phyloP scores from a whole-genome alignment of 2,888 invertebrate genomes.

The Timema podura region DNA sequence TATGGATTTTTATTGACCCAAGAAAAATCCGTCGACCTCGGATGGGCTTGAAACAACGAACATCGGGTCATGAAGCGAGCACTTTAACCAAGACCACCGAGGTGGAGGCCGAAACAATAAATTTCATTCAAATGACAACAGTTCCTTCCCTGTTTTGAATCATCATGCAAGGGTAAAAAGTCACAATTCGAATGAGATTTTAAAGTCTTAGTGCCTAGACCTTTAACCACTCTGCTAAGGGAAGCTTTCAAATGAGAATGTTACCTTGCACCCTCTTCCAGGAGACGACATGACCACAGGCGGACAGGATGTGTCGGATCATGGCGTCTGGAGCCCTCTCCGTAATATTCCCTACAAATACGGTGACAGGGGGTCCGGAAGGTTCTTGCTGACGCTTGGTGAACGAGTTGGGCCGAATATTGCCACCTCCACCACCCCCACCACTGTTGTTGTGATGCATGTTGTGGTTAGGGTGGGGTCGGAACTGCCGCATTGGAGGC shows the following conservation, averaged over 20 bases:
- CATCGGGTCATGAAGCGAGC: too few relatives aligned
- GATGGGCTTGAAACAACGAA: too few relatives aligned
- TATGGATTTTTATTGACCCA: too few relatives aligned
- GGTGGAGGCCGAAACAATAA: too few relatives aligned
- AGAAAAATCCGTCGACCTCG: too few relatives aligned
- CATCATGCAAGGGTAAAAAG: background rate
- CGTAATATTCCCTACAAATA: conserved; percentile 96
- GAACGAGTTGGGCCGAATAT: conserved; percentile 42
- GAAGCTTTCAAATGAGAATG: background rate
- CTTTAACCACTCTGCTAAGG: too few relatives aligned
- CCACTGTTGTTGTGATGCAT: conserved; percentile 18
- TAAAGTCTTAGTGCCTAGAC: too few relatives aligned
- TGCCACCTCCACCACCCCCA: conserved; percentile 23
- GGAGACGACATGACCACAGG: conserved; percentile 90
- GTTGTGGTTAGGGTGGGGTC: conserved; percentile 30
- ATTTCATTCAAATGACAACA: too few relatives aligned
- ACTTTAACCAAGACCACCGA: too few relatives aligned
- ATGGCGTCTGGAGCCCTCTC: conserved; percentile 93
- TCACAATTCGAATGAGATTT: background rate
- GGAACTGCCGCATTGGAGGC: conserved; percentile 35
- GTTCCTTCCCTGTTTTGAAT: too few relatives aligned
- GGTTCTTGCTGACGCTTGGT: conserved; percentile 39
- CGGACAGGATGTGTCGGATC: conserved; percentile 85
- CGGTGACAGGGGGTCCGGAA: conserved; percentile 85
- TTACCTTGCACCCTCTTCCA: conserved; percentile 91